These are phyloP conservation scores for Papilio protenor DNA, from an alignment of 2,888 invertebrate genomes.

Conservation along the genomic window DNA sequence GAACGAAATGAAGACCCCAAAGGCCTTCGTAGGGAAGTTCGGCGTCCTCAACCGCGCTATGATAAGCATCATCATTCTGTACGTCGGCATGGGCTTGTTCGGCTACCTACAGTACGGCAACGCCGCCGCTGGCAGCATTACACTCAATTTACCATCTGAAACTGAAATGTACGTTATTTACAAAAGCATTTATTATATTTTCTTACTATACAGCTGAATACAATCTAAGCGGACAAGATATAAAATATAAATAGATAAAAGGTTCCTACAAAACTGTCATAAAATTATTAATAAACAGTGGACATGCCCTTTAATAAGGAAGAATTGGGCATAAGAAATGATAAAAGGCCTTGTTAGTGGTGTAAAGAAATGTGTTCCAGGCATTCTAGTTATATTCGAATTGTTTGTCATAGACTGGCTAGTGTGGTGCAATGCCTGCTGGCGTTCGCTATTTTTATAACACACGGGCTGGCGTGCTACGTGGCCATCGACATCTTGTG, in stretches of 20 bases:
- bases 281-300: too few relatives aligned
- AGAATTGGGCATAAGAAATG: background rate
- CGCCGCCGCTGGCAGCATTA: conserved; percentile 90
- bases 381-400: background rate
- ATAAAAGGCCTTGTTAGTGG: background rate
- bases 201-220: background rate
- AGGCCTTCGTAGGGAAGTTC: conserved; percentile 89
- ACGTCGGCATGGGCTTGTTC: conserved; percentile 94
- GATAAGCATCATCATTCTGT: conserved; percentile 91
- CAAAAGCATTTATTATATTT: background rate
- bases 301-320: background rate
- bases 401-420: conserved; percentile 82
- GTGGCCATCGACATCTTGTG: conserved; percentile 97
- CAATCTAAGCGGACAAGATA: background rate
- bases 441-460: conserved; percentile 93
- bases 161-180: conserved; percentile 84
- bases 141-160: conserved; percentile 90
- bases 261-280: too few relatives aligned
- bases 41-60: conserved; percentile 95
- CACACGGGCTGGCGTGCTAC: conserved; percentile 97
- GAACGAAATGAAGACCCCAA: conserved; percentile 96
- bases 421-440: conserved; percentile 89
- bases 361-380: background rate
- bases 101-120: conserved; percentile 95
- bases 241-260: too few relatives aligned